Evolutionary conservation across 2,113 vertebrate species (phyloP).

Genomic region (Psephotus haematonotus): DNA sequence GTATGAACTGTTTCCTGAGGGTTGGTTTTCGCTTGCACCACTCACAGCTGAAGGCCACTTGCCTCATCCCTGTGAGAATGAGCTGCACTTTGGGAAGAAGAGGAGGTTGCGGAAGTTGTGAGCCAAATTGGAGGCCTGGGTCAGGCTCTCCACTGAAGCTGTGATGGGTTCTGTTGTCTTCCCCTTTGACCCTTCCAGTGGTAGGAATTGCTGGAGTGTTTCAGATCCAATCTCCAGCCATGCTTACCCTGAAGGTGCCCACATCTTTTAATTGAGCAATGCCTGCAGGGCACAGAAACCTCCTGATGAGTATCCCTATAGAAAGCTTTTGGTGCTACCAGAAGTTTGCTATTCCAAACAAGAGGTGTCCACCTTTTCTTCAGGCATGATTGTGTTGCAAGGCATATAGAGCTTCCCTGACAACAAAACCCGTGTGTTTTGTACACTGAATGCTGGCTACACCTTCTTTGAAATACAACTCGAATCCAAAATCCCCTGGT

Average conservation of each 20-base stretch:
- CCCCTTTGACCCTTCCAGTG: not conserved
- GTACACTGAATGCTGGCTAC: not conserved
- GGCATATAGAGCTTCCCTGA: not conserved
- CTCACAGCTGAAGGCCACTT: not conserved
- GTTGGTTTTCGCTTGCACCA: not conserved
- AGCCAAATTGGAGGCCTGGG: no score
- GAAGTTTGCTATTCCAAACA: not conserved
- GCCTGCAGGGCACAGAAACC: not conserved
- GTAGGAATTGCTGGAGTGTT: not conserved
- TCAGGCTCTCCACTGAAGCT: not conserved
- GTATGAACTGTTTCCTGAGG: not conserved
- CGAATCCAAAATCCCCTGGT: not conserved
- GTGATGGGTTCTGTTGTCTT: not conserved
- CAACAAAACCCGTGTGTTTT: rapidly evolving
- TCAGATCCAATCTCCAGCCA: not conserved
- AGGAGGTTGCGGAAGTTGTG: not conserved
- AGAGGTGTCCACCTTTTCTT: not conserved
- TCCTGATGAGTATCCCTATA: rapidly evolving
- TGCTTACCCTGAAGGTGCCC: not conserved
- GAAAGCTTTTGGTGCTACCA: not conserved
- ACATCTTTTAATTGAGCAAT: not conserved
- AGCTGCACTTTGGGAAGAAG: not conserved
- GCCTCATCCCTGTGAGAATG: not conserved
- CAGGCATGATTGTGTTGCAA: rapidly evolving
- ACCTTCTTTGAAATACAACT: not conserved